Base-by-base conservation (phyloP, 2,888 invertebrate genomes). In the Sepiola atlantica region DNA sequence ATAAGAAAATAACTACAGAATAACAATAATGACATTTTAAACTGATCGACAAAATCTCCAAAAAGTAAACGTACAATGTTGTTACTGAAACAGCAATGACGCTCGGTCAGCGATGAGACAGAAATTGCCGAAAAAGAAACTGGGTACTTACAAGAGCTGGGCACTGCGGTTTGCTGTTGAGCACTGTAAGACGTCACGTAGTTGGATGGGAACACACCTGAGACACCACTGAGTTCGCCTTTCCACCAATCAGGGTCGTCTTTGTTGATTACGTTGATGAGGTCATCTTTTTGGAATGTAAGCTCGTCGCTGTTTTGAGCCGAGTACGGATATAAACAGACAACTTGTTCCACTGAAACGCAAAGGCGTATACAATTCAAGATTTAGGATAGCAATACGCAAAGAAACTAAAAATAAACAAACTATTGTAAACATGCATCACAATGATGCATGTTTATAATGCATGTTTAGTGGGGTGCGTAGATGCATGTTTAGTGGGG, bases 211-310 rank as follows among this genome's bases (percentile, higher is more conserved):
- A 99, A 99, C 94, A 99, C 98, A 18, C 99, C 99, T 0, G 98
- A 98, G 96, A 98, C 98, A 3, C 99, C 99, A 95, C 99, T 98
- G n/a, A 96, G 98, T 98, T 99, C 99, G 94, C 99, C 99, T 97
- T 98, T 98, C 99, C 99, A 99, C 99, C 99, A 99, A 94, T 99
- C 98, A n/a, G 98, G 98, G 97, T 99, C 99, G 96, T 99, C 99
- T 94, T 99, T 98, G 94, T 98, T 98, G 8, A 99, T 98, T 92
- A 97, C 96, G 61, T 96, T 96, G 95, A 97, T 97, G 95, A 97
- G 96, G 94, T 96, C 95, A 94, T 97, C 97, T 94, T 97, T 97
- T 94, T 96, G 96, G 96, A 97, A 97, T 95, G 97, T 96, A 95
- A 97, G 96, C 95, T 97, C 97, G 94, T 97, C 97, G 14, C 95